A percentile compares a stretch with the other conserved stretches of the same genome.
These are phyloP conservation scores for Oceanodroma tethys DNA, from an alignment of 2,113 vertebrate genomes.

Conservation along the genomic window DNA sequence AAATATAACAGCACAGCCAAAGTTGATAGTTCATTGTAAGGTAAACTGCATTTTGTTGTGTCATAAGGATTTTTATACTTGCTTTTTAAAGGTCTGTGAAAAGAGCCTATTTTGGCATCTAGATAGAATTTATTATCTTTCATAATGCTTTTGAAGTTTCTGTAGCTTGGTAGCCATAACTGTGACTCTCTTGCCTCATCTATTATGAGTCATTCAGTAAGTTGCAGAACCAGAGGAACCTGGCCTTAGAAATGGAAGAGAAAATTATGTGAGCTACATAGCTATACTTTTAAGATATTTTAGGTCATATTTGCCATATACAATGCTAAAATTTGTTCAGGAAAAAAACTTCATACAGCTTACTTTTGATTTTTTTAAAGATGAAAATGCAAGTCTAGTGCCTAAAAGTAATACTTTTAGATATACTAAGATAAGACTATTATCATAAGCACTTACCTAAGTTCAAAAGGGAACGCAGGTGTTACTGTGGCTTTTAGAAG, in stretches of 20 bases:
- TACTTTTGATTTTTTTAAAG: neutral
- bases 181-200: neutral
- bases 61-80: neutral
- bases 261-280: neutral
- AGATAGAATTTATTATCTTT: neutral
- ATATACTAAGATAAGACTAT: neutral
- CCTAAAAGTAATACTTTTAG: neutral
- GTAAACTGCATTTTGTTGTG: constrained; percentile 64
- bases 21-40: constrained; percentile 82
- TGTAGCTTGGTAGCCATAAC: neutral
- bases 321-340: neutral
- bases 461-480: neutral
- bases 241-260: neutral
- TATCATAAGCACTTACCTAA: neutral
- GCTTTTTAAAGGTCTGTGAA: neutral
- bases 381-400: neutral
- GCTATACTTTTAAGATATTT: neutral
- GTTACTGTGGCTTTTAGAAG: neutral
- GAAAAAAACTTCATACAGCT: neutral
- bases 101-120: neutral
- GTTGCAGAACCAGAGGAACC: neutral
- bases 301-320: neutral
- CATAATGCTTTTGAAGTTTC: neutral
- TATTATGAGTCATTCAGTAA: neutral
- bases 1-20: constrained; percentile 83